A percentile compares a stretch with the other conserved stretches of the same genome.
Conservation (phyloP, 1,140 invertebrate species). For the Phenacoccus solenopsis region DNA sequence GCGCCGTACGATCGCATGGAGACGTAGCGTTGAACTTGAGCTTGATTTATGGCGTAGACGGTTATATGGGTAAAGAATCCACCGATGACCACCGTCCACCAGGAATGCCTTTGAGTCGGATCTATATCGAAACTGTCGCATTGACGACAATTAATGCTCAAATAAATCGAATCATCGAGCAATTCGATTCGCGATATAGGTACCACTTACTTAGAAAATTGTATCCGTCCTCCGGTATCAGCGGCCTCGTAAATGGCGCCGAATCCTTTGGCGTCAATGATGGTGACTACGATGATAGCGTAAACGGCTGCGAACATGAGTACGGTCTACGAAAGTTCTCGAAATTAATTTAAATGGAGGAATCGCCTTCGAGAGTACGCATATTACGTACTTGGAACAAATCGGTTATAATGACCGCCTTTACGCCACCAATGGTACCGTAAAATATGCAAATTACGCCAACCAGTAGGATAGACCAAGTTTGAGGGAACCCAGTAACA, state of each 20-base stretch:
- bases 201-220: conserved; percentile 43
- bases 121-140: conserved; percentile 44
- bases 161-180: background rate
- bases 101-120: conserved; percentile 59
- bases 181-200: background rate
- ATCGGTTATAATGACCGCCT: conserved; percentile 75
- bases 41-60: conserved; percentile 71
- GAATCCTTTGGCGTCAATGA: conserved; percentile 44
- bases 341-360: conserved; percentile 36
- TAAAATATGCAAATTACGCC: conserved; percentile 76
- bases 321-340: conserved; percentile 39
- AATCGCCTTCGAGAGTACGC: conserved; percentile 54
- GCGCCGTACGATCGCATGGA: conserved; percentile 52
- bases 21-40: conserved; percentile 73
- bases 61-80: conserved; percentile 58
- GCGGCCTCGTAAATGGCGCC: conserved; percentile 52
- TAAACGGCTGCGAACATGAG: conserved; percentile 65
- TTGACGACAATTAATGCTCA: too few relatives aligned
- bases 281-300: conserved; percentile 57
- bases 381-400: conserved; percentile 63
- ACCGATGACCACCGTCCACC: conserved; percentile 57
- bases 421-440: conserved; percentile 75
- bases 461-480: conserved; percentile 63
- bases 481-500: conserved; percentile 62
- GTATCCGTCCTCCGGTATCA: conserved; percentile 44